Conservation (phyloP, 2,888 invertebrate species). For the Orthosia incerta region DNA sequence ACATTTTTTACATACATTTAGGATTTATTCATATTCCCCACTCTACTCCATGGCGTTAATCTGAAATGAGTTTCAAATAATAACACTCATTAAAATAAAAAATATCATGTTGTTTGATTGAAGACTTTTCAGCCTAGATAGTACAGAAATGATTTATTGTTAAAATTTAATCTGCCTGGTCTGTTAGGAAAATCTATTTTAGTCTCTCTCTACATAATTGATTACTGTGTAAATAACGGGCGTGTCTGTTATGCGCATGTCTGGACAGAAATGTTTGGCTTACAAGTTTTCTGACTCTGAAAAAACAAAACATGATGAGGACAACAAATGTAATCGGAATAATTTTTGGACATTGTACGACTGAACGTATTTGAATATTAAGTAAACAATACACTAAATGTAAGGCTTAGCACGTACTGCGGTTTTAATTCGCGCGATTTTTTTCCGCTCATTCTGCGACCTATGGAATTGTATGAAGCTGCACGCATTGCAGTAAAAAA, state of each 20-base stretch:
- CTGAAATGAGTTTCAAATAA: neutral
- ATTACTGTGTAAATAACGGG: slow-evolving; percentile 36
- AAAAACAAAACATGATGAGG: slow-evolving; percentile 13
- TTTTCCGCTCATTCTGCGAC: too few species aligned
- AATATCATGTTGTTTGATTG: neutral
- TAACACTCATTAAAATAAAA: neutral
- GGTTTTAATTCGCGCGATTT: too few species aligned
- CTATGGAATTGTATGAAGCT: too few species aligned
- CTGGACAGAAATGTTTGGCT: slow-evolving; percentile 36
- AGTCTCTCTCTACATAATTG: slow-evolving; percentile 13
- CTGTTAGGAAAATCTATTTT: slow-evolving; percentile 21
- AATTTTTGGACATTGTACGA: slow-evolving; percentile 22
- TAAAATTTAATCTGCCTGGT: neutral
- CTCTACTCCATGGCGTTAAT: neutral
- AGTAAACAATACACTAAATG: neutral
- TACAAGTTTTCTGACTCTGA: slow-evolving; percentile 15
- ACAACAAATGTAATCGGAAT: slow-evolving; percentile 15
- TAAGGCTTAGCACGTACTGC: too few species aligned
- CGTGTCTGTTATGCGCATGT: slow-evolving; percentile 30
- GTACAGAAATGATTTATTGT: neutral
- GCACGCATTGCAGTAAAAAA: too few species aligned
- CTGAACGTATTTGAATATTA: slow-evolving; percentile 15
- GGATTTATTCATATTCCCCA: neutral
- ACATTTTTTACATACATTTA: neutral
- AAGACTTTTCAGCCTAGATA: neutral